A percentile compares a stretch with the other conserved stretches of the same genome.
Evolutionary conservation across 2,797 vertebrate genomes (phyloP).

Genomic region (Pelochelys cantorii): DNA sequence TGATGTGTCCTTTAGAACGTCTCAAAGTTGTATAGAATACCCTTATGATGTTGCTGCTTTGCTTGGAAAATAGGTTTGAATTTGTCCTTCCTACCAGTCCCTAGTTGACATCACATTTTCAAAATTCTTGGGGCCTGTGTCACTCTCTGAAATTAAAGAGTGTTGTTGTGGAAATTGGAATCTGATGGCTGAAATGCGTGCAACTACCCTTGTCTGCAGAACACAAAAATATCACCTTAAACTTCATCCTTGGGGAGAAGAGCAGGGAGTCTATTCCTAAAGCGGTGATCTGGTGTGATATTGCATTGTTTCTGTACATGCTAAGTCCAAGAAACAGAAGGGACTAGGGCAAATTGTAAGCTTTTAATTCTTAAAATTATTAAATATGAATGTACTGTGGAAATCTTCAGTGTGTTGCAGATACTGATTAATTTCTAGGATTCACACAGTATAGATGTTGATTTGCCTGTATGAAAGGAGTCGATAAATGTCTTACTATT

Average conservation of each 20-base stretch:
- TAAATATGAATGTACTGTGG: not conserved
- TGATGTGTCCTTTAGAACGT: not conserved
- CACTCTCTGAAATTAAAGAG: not conserved
- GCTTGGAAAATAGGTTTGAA: not conserved
- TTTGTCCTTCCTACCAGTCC: not conserved
- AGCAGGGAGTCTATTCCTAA: fast-evolving
- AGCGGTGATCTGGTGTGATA: not conserved
- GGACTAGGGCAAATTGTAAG: not conserved
- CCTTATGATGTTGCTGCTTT: not conserved
- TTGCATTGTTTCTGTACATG: fast-evolving
- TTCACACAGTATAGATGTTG: not conserved
- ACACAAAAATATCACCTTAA: not conserved
- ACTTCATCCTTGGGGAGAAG: not conserved
- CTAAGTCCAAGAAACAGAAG: not conserved
- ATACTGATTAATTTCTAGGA: not conserved
- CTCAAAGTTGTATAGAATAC: not conserved
- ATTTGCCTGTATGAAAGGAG: not conserved
- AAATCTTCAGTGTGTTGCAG: not conserved
- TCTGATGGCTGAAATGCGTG: not conserved
- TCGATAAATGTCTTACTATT: slow-evolving; percentile 13
- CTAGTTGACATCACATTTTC: not conserved
- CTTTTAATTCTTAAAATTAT: not conserved
- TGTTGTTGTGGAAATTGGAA: not conserved
- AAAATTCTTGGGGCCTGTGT: not conserved
- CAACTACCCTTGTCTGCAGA: not conserved